Percentiles rank a stretch among this genome's conserved stretches.
Conservation (phyloP, 2,888 invertebrate species). For the Stenoptilia bipunctidactyla region DNA sequence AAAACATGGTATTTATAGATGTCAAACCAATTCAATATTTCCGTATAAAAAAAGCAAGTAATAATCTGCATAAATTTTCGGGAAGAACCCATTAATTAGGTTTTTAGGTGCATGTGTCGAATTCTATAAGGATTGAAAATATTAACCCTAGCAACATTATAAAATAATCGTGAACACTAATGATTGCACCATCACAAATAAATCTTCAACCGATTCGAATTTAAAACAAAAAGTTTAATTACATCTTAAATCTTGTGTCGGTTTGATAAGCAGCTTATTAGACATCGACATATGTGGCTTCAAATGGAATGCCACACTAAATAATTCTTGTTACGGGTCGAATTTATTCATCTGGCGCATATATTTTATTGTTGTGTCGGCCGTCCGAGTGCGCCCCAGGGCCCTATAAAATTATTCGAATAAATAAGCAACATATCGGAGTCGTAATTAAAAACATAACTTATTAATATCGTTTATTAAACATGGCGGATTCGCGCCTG, state of each 20-base stretch:
- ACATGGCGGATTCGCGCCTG: conserved; percentile 58
- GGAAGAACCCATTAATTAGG: no score
- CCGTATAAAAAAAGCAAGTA: no score
- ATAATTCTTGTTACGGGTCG: conserved; percentile 63
- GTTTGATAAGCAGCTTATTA: conserved; percentile 21
- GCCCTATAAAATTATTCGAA: conserved; percentile 66
- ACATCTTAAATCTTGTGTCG: neutral
- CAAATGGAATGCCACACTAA: conserved; percentile 45
- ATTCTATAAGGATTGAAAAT: no score
- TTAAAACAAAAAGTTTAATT: conserved; percentile 1
- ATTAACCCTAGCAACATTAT: no score
- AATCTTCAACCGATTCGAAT: no score
- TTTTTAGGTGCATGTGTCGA: no score
- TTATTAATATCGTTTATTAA: conserved; percentile 68
- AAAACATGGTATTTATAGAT: no score
- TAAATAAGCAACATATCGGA: conserved; percentile 58
- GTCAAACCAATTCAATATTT: no score
- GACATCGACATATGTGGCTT: conserved; percentile 27
- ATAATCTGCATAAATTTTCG: no score
- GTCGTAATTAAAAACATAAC: conserved; percentile 67
- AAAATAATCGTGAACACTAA: no score
- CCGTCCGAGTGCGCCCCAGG: conserved; percentile 48
- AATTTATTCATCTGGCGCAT: conserved; percentile 58
- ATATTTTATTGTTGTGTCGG: conserved; percentile 56
- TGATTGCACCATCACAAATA: no score